Base-by-base conservation (phyloP, 2,113 vertebrate genomes). In the Ariopsis seemanni region DNA sequence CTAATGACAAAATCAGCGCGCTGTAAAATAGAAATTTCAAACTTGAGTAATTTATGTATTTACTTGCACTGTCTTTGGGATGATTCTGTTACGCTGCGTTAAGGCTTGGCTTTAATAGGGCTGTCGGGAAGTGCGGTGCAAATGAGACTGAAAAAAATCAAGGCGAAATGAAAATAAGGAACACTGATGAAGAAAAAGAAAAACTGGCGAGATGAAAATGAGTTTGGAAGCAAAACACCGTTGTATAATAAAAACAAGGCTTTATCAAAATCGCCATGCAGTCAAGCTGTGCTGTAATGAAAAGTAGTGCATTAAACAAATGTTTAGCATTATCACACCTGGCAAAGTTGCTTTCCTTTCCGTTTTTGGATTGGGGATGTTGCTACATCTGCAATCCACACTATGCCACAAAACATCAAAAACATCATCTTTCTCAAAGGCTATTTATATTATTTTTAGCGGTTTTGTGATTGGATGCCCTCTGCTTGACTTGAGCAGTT, bases 1-100 rank as follows among this genome's bases (percentile, higher is more conserved):
- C 94, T 95, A 95, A 95, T 95, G 91, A 93, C 91, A 91, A 79
- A 95, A 95, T 92, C 94, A 95, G 92, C 91, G 93, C 93, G 91
- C 93, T 95, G 95, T 95, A 95, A 96, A 96, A 96, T 95, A 94
- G 93, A 95, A 95, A 95, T 95, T 95, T 95, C 93, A 92, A 92
- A 94, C 92, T 93, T 94, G 94, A 95, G 95, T 94, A 95, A 95
- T 96, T 95, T 95, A 94, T 95, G 94, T 92, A 94, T 95, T 95
- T 94, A 95, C 93, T 93, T 91, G 92, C 85, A 89, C 92, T 69
- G 88, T 90, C 62, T 93, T 92, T 91, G 81, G 91, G 91, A 93
- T 91, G 89, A 92, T 93, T 93, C 92, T 90, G 91, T 93, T 92
- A 91, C 88, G 88, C 55, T 88, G 53, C 89, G 89, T 93, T 94